These are phyloP conservation scores for Congeria kusceri DNA, from an alignment of 2,888 invertebrate species.

Conservation along the genomic window DNA sequence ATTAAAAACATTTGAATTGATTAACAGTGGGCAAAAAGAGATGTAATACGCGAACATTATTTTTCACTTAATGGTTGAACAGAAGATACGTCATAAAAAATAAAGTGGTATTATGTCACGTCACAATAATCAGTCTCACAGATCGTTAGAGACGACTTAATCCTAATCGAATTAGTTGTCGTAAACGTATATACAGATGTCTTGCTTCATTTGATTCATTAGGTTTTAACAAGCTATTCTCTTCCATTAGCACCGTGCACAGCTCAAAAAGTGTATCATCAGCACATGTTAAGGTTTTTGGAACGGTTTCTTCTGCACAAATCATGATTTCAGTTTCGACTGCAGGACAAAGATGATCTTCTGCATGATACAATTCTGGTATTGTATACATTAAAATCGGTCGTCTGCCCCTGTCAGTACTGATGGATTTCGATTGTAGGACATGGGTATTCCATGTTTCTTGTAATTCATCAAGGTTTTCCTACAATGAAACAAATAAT, in stretches of 20 bases:
- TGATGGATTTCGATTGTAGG: conserved; percentile 9
- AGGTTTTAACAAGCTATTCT: conserved; percentile 9
- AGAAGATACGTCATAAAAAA: no score
- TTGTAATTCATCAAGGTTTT: conserved; percentile 22
- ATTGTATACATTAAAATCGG: conserved; percentile 29
- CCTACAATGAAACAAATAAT: conserved; percentile 6
- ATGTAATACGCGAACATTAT: no score
- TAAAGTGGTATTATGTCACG: no score
- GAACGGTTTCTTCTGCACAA: conserved; percentile 27
- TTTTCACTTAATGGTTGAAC: no score
- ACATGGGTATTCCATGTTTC: conserved; percentile 28
- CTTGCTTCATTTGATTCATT: conserved; percentile 16
- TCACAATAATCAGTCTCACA: neutral
- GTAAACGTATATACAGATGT: conserved; percentile 24
- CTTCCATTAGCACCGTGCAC: conserved; percentile 17
- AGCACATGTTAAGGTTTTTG: conserved; percentile 16
- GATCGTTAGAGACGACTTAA: conserved; percentile 10
- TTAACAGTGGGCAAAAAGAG: no score
- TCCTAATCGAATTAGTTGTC: conserved; percentile 14
- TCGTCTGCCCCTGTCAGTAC: conserved; percentile 11
- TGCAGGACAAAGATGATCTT: conserved; percentile 17
- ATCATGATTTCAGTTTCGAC: conserved; percentile 18
- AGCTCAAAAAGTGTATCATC: conserved; percentile 24
- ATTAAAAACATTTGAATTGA: no score
- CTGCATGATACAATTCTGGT: conserved; percentile 17